Percentiles rank a stretch among this genome's conserved stretches.
Conservation (phyloP, 2,888 invertebrate genomes). For the Nemapogon koenigi region DNA sequence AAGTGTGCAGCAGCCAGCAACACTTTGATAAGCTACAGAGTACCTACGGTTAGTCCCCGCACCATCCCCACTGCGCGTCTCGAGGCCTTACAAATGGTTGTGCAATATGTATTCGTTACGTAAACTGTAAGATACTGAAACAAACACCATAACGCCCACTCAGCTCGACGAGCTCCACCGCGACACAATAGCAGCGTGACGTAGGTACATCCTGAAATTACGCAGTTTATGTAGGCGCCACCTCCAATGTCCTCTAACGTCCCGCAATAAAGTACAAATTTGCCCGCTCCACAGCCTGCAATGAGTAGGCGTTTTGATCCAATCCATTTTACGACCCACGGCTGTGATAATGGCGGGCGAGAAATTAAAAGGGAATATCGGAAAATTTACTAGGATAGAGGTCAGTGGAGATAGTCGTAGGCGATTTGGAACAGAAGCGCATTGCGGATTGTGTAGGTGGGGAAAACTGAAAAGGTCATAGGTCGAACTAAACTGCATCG, state of each 20-base stretch:
- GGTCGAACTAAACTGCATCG: too few species aligned
- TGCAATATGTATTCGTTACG: slow-evolving; percentile 16
- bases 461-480: slow-evolving; percentile 10
- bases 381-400: slow-evolving; percentile 20
- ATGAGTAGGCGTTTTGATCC: slow-evolving; percentile 9
- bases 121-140: slow-evolving; percentile 17
- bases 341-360: slow-evolving; percentile 2
- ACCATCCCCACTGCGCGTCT: too few species aligned
- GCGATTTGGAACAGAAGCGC: slow-evolving; percentile 20
- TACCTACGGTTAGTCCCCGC: too few species aligned
- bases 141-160: slow-evolving; percentile 6
- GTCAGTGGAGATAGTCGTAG: slow-evolving; percentile 33
- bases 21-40: too few species aligned
- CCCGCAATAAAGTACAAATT: slow-evolving; percentile 2
- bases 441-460: slow-evolving; percentile 31
- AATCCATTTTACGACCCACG: slow-evolving; percentile 7
- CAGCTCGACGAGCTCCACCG: slow-evolving; percentile 1
- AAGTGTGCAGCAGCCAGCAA: too few species aligned
- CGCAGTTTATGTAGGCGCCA: slow-evolving; percentile 20
- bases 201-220: slow-evolving; percentile 20
- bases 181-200: slow-evolving; percentile 20
- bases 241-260: slow-evolving; percentile 3
- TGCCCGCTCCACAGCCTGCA: neutral
- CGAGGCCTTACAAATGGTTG: slow-evolving; percentile 16
- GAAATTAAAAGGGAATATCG: slow-evolving; percentile 3